Conservation (phyloP, 2,888 invertebrate genomes). For the Strigamia maritima region DNA sequence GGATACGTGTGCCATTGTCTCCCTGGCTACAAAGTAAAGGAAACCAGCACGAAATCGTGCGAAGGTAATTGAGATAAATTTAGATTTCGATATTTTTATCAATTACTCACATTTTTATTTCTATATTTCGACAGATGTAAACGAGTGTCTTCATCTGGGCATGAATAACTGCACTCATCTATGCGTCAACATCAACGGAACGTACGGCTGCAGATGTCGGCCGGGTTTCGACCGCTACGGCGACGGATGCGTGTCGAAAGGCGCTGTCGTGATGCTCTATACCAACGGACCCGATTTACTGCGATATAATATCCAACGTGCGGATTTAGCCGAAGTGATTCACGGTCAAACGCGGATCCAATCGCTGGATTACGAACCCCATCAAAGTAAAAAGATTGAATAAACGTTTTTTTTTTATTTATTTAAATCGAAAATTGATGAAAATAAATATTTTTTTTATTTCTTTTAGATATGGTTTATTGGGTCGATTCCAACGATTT, state of each 20-base stretch:
- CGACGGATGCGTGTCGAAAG: conserved; percentile 72
- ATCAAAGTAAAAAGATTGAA: no score
- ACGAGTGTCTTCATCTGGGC: conserved; percentile 76
- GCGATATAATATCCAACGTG: conserved; percentile 46
- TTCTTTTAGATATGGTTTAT: conserved; percentile 73
- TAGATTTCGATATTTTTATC: no score
- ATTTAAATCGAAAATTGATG: no score
- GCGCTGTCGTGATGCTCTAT: conserved; percentile 61
- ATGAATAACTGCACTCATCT: conserved; percentile 79
- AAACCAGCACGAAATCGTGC: conserved; percentile 76
- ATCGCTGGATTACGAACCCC: conserved; percentile 84
- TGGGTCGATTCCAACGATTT: conserved; percentile 93
- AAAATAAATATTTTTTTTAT: no score
- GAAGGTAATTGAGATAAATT: no score
- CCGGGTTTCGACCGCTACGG: conserved; percentile 69
- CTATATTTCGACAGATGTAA: conserved; percentile 62
- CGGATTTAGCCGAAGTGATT: conserved; percentile 63
- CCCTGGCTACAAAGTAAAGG: conserved; percentile 77
- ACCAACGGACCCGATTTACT: conserved; percentile 81
- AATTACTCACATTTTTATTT: no score
- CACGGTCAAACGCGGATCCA: conserved; percentile 83
- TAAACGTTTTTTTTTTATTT: no score
- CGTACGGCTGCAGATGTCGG: conserved; percentile 80
- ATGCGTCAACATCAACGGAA: conserved; percentile 88
- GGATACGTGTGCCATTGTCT: conserved; percentile 90